Evolutionary conservation across 2,113 vertebrate species (phyloP).

Genomic region (Oncorhynchus masou): DNA sequence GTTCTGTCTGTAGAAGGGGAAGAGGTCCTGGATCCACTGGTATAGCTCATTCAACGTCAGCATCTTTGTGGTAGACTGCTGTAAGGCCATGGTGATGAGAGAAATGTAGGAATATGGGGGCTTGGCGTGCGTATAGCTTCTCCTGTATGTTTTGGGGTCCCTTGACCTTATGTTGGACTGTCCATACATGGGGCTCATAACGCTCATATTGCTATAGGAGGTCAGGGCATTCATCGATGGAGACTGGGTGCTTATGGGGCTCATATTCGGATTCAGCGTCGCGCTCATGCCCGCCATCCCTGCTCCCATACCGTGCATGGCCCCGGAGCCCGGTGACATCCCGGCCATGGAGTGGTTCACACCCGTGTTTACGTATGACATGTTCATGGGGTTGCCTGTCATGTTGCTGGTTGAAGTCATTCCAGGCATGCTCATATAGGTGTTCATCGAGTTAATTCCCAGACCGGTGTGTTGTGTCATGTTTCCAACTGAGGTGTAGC

Average conservation of each 20-base stretch:
- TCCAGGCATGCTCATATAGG: conserved; percentile 84
- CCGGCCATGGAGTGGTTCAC: conserved; percentile 80
- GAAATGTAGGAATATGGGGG: conserved; percentile 88
- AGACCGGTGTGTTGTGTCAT: conserved; percentile 77
- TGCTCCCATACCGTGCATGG: conserved; percentile 79
- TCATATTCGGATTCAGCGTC: conserved; percentile 81
- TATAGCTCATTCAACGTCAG: conserved; percentile 86
- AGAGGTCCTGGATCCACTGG: conserved; percentile 91
- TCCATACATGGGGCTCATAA: conserved; percentile 84
- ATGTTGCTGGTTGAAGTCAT: conserved; percentile 81
- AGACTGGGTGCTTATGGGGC: conserved; percentile 78
- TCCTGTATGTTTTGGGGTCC: conserved; percentile 84
- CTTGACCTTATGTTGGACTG: conserved; percentile 79
- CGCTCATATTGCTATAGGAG: conserved; percentile 79
- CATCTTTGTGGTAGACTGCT: conserved; percentile 85
- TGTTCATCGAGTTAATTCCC: conserved; percentile 84
- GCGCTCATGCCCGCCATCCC: conserved; percentile 71
- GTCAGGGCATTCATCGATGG: conserved; percentile 76
- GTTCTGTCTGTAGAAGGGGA: conserved; percentile 88
- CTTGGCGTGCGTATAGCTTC: conserved; percentile 87
- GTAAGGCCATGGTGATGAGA: conserved; percentile 88
- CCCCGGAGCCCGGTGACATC: conserved; percentile 75
- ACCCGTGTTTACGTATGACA: conserved; percentile 81
- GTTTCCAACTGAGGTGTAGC: conserved; percentile 81
- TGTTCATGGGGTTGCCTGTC: conserved; percentile 80